Evolutionary conservation across 2,888 invertebrate species (phyloP).

Genomic region (Phymatocera aterrima): DNA sequence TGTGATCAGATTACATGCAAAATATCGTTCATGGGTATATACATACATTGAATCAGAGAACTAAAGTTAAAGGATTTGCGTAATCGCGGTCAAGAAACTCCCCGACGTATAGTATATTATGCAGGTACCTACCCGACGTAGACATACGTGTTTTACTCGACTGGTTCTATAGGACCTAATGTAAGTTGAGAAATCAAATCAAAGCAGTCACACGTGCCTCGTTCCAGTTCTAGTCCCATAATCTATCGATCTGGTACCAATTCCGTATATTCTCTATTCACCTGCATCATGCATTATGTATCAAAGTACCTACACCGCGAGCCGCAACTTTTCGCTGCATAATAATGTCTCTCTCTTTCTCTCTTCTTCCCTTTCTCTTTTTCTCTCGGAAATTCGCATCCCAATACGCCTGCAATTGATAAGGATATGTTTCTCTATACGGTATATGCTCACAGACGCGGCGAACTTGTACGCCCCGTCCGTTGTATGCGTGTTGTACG

Average conservation of each 20-base stretch:
- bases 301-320: neutral
- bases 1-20: conserved; percentile 20
- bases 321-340: neutral
- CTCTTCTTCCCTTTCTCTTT: neutral
- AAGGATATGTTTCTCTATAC: neutral
- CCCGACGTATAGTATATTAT: neutral
- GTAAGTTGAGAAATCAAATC: conserved; percentile 40
- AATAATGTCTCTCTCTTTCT: neutral
- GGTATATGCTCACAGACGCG: neutral
- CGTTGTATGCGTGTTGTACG: too few relatives aligned
- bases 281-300: conserved; percentile 21
- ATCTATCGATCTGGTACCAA: conserved; percentile 17
- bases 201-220: conserved; percentile 20
- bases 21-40: too few relatives aligned
- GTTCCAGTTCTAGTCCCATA: conserved; percentile 5
- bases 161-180: neutral
- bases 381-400: neutral
- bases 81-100: conserved; percentile 34
- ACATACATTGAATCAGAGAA: neutral
- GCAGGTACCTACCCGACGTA: neutral
- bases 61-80: conserved; percentile 25
- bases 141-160: neutral
- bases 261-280: conserved; percentile 8
- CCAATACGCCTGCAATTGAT: neutral
- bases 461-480: neutral